These are phyloP conservation scores for Pheosia gnoma DNA, from an alignment of 2,888 invertebrate species.

Conservation along the genomic window DNA sequence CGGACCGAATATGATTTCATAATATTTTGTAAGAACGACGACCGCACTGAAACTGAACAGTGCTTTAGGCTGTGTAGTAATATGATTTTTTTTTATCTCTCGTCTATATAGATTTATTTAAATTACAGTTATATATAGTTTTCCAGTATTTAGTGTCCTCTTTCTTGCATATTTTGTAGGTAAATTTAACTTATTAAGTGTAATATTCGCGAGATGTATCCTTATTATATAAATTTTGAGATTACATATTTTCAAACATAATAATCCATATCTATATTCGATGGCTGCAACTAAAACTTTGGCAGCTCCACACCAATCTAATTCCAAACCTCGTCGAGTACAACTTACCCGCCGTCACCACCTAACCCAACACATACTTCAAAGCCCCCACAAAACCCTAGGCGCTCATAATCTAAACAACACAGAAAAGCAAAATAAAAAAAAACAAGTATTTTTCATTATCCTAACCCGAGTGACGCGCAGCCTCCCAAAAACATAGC, in stretches of 20 bases:
- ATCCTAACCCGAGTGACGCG: constrained; percentile 77
- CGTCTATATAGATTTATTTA: too few species aligned
- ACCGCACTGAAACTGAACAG: neutral
- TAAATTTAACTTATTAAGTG: too few species aligned
- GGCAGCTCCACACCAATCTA: neutral
- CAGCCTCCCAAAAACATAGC: constrained; percentile 78
- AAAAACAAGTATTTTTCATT: constrained; percentile 77
- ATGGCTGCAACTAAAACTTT: neutral
- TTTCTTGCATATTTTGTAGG: too few species aligned
- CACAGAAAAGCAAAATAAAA: constrained; percentile 49
- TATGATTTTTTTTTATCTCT: too few species aligned
- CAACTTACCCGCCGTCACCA: neutral
- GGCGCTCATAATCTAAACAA: constrained; percentile 41
- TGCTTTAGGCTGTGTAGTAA: too few species aligned
- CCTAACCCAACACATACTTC: constrained; percentile 1
- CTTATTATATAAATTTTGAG: too few species aligned
- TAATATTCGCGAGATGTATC: too few species aligned
- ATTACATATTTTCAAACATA: too few species aligned
- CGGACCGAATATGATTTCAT: neutral
- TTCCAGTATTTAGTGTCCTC: too few species aligned
- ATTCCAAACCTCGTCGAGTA: constrained; percentile 1
- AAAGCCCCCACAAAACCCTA: neutral
- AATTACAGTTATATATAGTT: too few species aligned
- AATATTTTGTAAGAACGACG: neutral
- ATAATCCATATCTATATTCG: too few species aligned